These are phyloP conservation scores for Nasonia vitripennis DNA, from an alignment of 1,140 invertebrate species.

Conservation along the genomic window DNA sequence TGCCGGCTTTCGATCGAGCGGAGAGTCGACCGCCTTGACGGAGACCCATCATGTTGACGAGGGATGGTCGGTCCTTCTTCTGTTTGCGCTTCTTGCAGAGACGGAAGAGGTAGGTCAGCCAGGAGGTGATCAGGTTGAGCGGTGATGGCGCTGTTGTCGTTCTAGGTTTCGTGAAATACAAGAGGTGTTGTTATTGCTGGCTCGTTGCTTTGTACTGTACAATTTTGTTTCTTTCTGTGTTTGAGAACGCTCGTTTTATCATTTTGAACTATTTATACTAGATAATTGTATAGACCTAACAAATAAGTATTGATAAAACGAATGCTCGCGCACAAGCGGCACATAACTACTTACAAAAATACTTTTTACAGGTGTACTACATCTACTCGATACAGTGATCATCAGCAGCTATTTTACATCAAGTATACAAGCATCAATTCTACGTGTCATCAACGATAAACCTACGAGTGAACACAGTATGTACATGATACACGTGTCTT, in stretches of 20 bases:
- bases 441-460: constrained; percentile 11
- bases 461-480: background rate
- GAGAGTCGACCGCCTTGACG: constrained; percentile 82
- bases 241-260: background rate
- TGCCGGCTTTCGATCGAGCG: constrained; percentile 87
- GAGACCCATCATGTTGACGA: constrained; percentile 87
- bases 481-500: background rate
- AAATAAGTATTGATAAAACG: background rate
- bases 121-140: constrained; percentile 95
- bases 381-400: constrained; percentile 3
- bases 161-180: constrained; percentile 69
- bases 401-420: background rate
- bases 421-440: background rate
- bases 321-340: background rate
- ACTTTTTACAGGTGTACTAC: background rate
- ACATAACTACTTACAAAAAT: background rate
- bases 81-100: constrained; percentile 84
- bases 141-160: constrained; percentile 98
- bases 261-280: no score
- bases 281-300: no score
- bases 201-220: background rate
- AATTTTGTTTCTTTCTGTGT: background rate
- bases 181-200: background rate
- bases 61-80: constrained; percentile 86
- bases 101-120: constrained; percentile 89